Evolutionary conservation across 2,113 vertebrate genomes (phyloP).

Genomic region (Pachypanchax playfairii): DNA sequence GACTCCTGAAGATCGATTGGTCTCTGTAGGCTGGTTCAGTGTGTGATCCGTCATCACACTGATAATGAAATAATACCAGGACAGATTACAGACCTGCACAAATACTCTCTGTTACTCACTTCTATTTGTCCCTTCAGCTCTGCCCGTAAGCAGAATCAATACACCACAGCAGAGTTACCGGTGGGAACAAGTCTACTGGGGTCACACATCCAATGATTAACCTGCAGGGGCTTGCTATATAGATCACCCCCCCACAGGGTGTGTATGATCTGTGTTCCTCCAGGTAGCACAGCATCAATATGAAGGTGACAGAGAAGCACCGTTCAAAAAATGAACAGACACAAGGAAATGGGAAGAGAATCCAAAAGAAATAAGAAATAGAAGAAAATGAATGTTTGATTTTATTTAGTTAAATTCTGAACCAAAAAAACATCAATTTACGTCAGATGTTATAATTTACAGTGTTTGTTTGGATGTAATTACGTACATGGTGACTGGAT

Average conservation of each 20-base stretch:
- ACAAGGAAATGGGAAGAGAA: constrained; percentile 21
- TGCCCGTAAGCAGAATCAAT: constrained; percentile 39
- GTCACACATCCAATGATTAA: constrained; percentile 24
- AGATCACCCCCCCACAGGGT: constrained; percentile 23
- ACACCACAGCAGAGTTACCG: constrained; percentile 13
- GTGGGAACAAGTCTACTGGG: constrained; percentile 5
- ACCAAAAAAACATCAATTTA: too few species aligned
- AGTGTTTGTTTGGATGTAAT: too few species aligned
- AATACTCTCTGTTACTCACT: constrained; percentile 6
- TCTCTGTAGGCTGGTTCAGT: constrained; percentile 19
- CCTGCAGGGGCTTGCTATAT: constrained; percentile 25
- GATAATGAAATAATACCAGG: constrained; percentile 51
- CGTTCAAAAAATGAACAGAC: constrained; percentile 35
- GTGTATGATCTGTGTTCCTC: constrained; percentile 26
- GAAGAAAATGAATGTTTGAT: constrained; percentile 4
- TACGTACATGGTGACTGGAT: too few species aligned
- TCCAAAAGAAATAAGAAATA: constrained; percentile 9
- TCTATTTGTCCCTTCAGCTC: constrained; percentile 13
- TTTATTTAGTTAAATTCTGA: too few species aligned
- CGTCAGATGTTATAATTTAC: too few species aligned
- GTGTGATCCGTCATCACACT: constrained; percentile 48
- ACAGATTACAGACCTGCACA: constrained; percentile 13
- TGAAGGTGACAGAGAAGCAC: constrained; percentile 48
- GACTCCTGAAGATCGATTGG: constrained; percentile 7
- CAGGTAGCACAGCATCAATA: constrained; percentile 53